These are phyloP conservation scores for Sebastiscus albofasciatus DNA, from an alignment of 2,797 vertebrate species.

Conservation along the genomic window DNA sequence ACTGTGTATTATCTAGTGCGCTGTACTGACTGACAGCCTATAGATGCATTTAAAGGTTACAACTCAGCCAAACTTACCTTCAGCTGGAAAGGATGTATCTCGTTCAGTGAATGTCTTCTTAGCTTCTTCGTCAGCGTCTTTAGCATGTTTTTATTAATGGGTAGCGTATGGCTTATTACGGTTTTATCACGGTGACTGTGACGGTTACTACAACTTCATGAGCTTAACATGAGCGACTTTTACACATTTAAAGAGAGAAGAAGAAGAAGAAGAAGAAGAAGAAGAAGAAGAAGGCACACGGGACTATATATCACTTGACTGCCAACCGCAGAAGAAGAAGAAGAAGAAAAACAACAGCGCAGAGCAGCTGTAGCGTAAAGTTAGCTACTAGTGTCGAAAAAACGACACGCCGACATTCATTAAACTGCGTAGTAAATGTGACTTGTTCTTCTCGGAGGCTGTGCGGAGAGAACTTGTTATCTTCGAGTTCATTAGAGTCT, in stretches of 20 bases:
- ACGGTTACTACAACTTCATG: conserved; percentile 45
- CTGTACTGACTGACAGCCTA: conserved; percentile 1
- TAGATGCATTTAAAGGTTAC: neutral
- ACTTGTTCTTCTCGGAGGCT: conserved; percentile 50
- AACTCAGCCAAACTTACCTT: conserved; percentile 84
- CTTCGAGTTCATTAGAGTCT: conserved; percentile 58
- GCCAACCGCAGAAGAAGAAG: neutral
- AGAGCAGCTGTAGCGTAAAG: conserved; percentile 19
- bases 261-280: conserved; percentile 13
- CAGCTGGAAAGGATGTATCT: conserved; percentile 91
- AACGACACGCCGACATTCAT: conserved; percentile 27
- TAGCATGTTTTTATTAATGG: conserved; percentile 81
- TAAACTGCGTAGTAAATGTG: conserved; percentile 61
- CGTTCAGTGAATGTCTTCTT: conserved; percentile 90
- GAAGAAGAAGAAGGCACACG: conserved; percentile 60
- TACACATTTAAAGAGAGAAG: conserved; percentile 10
- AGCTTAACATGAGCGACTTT: conserved; percentile 45
- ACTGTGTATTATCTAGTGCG: neutral
- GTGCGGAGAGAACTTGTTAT: conserved; percentile 58
- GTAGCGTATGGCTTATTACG: conserved; percentile 53
- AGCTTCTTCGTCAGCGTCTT: conserved; percentile 93
- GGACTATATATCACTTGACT: conserved; percentile 18
- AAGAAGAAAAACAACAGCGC: neutral
- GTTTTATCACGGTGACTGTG: conserved; percentile 11
- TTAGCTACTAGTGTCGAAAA: conserved; percentile 18